Percentiles rank a stretch among this genome's conserved stretches.
phyloP scores from a whole-genome alignment of 2,888 invertebrate genomes.

The Spodoptera exigua region DNA sequence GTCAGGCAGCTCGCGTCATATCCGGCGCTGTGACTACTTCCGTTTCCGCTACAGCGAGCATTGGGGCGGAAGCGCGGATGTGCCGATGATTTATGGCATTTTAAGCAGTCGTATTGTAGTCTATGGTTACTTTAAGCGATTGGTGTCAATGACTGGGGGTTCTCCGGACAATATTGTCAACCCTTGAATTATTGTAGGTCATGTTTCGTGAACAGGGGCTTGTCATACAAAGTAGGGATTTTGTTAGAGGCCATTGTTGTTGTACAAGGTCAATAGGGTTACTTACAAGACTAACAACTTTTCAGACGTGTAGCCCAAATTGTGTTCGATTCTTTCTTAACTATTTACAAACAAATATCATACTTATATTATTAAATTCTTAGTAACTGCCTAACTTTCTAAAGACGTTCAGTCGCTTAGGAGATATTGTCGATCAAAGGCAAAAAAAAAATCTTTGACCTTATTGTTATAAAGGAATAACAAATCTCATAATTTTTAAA shows the following conservation, averaged over 20 bases:
- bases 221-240: neutral
- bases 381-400: too few species aligned
- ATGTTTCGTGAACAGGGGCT: neutral
- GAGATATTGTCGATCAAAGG: too few species aligned
- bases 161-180: conserved; percentile 4
- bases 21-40: conserved; percentile 79
- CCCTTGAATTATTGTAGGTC: conserved; percentile 10
- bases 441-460: too few species aligned
- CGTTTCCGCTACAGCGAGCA: conserved; percentile 67
- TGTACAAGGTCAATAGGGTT: too few species aligned
- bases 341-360: too few species aligned
- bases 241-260: neutral
- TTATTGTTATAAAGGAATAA: too few species aligned
- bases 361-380: too few species aligned
- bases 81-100: conserved; percentile 61
- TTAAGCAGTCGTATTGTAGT: conserved; percentile 56
- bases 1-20: conserved; percentile 77
- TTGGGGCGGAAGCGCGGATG: conserved; percentile 56
- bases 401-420: too few species aligned
- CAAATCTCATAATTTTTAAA: too few species aligned
- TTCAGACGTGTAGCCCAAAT: too few species aligned
- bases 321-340: too few species aligned
- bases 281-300: too few species aligned
- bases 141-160: conserved; percentile 37
- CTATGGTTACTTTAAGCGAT: conserved; percentile 43